Conservation (phyloP, 35 echinoderm and acorn worm species). For the Hemicentrotus pulcherrimus region DNA sequence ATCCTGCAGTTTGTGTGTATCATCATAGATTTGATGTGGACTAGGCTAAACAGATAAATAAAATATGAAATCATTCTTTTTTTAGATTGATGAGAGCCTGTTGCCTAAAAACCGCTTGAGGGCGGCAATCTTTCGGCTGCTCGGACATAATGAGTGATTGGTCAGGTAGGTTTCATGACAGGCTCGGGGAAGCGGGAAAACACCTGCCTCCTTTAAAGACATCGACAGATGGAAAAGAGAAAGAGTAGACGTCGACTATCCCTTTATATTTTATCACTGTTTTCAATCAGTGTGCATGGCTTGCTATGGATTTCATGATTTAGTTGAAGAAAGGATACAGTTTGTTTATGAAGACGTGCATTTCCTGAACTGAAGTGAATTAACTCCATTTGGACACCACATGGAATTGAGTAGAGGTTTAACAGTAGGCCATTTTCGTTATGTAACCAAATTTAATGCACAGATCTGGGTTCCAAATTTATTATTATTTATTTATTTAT, state of each 20-base stretch:
- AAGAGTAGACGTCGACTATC: neutral
- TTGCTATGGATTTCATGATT: neutral
- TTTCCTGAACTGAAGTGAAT: too few species aligned
- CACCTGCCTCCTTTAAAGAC: neutral
- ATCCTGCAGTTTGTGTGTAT: neutral
- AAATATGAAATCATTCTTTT: neutral
- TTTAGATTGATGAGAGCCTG: neutral
- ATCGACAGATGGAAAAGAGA: neutral
- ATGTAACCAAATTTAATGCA: too few species aligned
- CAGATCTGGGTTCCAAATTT: too few species aligned
- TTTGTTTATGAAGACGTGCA: too few species aligned
- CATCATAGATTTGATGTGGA: neutral
- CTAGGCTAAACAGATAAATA: too few species aligned
- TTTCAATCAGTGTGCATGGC: neutral
- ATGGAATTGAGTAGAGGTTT: too few species aligned
- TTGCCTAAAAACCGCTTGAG: conserved; percentile 9
- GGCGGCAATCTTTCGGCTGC: neutral
- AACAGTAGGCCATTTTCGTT: too few species aligned
- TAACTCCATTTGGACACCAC: too few species aligned
- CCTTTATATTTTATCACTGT: neutral
- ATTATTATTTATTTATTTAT: too few species aligned
- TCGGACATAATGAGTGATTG: neutral
- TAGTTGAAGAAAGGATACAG: neutral
- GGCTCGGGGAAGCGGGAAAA: neutral
- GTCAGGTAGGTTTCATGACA: neutral